phyloP scores from a whole-genome alignment of 2,888 invertebrate species.

The Temnothorax rugatulus region DNA sequence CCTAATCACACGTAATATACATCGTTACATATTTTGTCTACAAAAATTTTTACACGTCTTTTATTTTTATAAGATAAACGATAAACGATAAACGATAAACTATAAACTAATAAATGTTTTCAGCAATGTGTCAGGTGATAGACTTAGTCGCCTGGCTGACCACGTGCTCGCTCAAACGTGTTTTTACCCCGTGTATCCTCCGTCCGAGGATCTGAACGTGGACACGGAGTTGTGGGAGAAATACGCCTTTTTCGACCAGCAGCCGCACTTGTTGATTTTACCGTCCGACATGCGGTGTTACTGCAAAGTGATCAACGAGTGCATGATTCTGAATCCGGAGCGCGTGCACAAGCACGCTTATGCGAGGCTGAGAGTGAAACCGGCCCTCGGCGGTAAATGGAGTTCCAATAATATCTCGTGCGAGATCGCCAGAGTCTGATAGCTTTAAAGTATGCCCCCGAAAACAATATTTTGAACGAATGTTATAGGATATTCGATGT shows the following conservation, averaged over 20 bases:
- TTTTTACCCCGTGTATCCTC: conserved; percentile 94
- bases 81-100: too few relatives aligned
- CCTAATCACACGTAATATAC: neutral
- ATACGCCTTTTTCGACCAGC: conserved; percentile 90
- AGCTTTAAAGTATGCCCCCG: neutral
- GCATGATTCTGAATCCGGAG: conserved; percentile 95
- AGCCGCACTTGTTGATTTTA: conserved; percentile 94
- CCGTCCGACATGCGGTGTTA: conserved; percentile 95
- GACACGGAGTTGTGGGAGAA: conserved; percentile 92
- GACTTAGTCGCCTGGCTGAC: conserved; percentile 91
- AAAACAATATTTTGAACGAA: neutral
- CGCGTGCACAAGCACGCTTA: conserved; percentile 93
- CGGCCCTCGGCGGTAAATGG: conserved; percentile 72
- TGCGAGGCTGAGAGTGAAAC: conserved; percentile 89
- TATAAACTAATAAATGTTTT: conserved; percentile 51
- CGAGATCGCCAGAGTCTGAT: conserved; percentile 81
- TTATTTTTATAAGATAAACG: neutral
- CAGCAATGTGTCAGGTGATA: conserved; percentile 88
- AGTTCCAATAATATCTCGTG: conserved; percentile 78
- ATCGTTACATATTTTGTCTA: conserved; percentile 12
- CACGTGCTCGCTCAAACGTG: conserved; percentile 93
- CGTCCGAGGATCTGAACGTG: conserved; percentile 89
- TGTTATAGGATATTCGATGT: neutral
- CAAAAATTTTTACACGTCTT: conserved; percentile 16
- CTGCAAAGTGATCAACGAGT: conserved; percentile 92